Base-by-base conservation (phyloP, 1,140 invertebrate species). In the Mycetomoellerius zeteki region DNA sequence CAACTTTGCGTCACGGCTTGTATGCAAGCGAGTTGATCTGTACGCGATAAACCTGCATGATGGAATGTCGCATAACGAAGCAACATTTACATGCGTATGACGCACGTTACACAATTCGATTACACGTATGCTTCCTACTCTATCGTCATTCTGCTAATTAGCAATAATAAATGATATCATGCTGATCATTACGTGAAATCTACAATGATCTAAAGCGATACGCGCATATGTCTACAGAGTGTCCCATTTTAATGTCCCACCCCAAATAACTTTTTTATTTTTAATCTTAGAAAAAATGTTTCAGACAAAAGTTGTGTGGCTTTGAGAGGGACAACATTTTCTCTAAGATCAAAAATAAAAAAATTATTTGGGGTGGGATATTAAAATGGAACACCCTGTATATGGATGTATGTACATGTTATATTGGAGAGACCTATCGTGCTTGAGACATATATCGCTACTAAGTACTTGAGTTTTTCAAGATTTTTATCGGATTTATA, bases 401-500 rank as follows among this genome's bases (percentile, higher is more conserved):
- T 43, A 43, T 43, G 37, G 8, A 43, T 43, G 37, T 43, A 43
- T 43, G 7, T 43, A 43, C 7, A 8, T 43, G 33, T 33, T 4
- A 33, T 5, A 8, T 43, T n/a, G 16, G 10, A 43, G 33, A 37
- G 33, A 43, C 4, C 30, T 43, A 76, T 33, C 50, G 19, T 65
- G 6, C 24, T 81, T 5, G 7, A 33, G 16, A 67, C 3, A 16
- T 33, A 12, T 80, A 21, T 54, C 62, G 19, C 1, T 21, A 3
- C 5, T 21, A 37, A 37, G 33, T 37, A 6, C 21, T 73, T 16
- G 54, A 50, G 6, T 33, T 75, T 84, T 50, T 10, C 7, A 33
- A 21, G 54, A 47, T 47, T 43, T 21, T 81, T 71, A 69, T 81
- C 77, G 33, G 7, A 21, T 80, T 82, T 43, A 12, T 69, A 73